Percentiles rank a stretch among this genome's conserved stretches.
Conservation (phyloP, 2,113 vertebrate genomes). For the Muntiacus muntjak region DNA sequence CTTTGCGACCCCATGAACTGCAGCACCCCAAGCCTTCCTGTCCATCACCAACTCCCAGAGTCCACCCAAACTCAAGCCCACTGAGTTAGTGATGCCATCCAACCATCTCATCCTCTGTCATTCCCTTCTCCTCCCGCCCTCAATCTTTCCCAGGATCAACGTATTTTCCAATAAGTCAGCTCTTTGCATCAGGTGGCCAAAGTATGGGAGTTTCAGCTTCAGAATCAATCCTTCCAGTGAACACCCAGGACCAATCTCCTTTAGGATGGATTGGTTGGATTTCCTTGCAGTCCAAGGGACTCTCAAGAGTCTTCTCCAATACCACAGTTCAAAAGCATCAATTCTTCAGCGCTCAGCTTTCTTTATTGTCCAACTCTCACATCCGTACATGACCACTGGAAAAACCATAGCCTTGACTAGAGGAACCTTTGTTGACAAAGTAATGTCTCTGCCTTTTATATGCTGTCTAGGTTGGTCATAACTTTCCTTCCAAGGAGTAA, state of each 20-base stretch:
- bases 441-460: not conserved
- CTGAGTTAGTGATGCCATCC: not conserved
- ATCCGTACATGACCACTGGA: not conserved
- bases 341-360: not conserved
- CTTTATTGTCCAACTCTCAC: not conserved
- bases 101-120: not conserved
- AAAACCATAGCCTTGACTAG: not conserved
- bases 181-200: not conserved
- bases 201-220: not conserved
- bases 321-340: not conserved
- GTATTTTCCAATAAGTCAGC: not conserved
- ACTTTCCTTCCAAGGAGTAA: not conserved
- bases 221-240: not conserved
- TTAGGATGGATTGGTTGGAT: not conserved
- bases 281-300: not conserved
- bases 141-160: not conserved
- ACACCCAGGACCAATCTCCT: too few relatives aligned
- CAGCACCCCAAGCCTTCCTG: rapidly evolving
- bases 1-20: not conserved
- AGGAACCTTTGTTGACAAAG: not conserved
- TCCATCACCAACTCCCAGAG: not conserved
- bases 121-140: not conserved
- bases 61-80: rapidly evolving
- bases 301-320: not conserved
- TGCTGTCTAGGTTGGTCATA: not conserved